Conservation (phyloP, 2,888 invertebrate species). For the Tetanocera ferruginea region DNA sequence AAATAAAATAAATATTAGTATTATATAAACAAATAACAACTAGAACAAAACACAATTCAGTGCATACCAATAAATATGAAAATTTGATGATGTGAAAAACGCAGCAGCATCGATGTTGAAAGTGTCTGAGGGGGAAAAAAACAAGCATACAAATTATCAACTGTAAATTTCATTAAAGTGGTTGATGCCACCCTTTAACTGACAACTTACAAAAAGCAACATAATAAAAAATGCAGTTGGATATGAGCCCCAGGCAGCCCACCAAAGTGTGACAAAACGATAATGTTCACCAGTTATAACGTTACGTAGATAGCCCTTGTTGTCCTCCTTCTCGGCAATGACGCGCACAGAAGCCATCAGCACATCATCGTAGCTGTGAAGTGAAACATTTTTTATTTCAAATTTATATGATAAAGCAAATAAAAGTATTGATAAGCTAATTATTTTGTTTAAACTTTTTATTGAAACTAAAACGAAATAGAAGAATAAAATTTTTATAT, state of each 20-base stretch:
- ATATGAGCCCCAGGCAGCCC: slow-evolving; percentile 95
- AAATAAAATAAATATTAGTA: not conserved
- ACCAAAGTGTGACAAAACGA: slow-evolving; percentile 97
- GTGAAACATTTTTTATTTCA: not conserved
- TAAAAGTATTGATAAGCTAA: no score
- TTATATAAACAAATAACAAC: slow-evolving; percentile 7
- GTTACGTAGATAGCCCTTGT: slow-evolving; percentile 96
- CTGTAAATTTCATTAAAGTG: slow-evolving; percentile 76
- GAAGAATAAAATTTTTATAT: no score
- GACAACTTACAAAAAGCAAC: slow-evolving; percentile 95
- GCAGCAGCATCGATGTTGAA: slow-evolving; percentile 95
- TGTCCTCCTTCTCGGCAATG: slow-evolving; percentile 95
- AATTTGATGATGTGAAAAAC: slow-evolving; percentile 99
- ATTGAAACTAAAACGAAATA: no score
- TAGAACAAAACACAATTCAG: not conserved
- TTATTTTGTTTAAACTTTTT: no score
- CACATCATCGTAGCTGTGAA: slow-evolving; percentile 86
- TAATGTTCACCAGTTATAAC: slow-evolving; percentile 99
- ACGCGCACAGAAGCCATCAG: slow-evolving; percentile 97
- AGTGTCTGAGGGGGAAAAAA: slow-evolving; percentile 81
- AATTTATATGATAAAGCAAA: no score
- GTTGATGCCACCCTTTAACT: no score
- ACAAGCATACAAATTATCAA: slow-evolving; percentile 80
- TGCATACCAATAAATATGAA: slow-evolving; percentile 95
- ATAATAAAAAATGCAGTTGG: slow-evolving; percentile 96